Evolutionary conservation across 1,140 invertebrate species (phyloP).

Genomic region (Chionoecetes opilio): DNA sequence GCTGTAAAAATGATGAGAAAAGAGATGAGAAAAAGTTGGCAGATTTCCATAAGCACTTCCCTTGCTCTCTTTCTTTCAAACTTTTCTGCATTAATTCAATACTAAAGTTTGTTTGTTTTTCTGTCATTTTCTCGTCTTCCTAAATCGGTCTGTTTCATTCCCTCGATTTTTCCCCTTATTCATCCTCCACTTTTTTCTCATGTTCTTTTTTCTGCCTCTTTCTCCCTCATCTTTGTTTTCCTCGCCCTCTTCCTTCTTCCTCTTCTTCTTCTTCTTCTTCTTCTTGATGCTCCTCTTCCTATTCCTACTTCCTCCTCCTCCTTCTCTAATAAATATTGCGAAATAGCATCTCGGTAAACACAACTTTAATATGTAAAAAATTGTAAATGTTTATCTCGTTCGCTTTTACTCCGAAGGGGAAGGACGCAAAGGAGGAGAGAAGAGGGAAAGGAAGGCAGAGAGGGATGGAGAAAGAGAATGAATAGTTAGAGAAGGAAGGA

Average conservation of each 20-base stretch:
- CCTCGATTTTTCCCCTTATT: too few species aligned
- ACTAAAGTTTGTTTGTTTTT: too few species aligned
- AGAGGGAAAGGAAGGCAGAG: neutral
- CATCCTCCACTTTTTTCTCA: too few species aligned
- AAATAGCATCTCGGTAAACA: neutral
- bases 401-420: neutral
- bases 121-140: too few species aligned
- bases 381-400: neutral
- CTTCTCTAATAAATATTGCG: neutral
- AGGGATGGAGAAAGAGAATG: neutral
- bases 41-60: too few species aligned
- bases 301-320: neutral
- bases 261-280: neutral
- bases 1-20: too few species aligned
- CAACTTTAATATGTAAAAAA: neutral
- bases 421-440: neutral
- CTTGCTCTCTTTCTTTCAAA: too few species aligned
- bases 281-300: neutral
- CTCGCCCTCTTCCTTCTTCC: neutral
- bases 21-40: too few species aligned
- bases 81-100: too few species aligned
- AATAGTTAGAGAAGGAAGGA: neutral
- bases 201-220: too few species aligned
- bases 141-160: too few species aligned
- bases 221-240: neutral